Conservation (phyloP, 1,140 invertebrate species). For the Calliphora vicina region DNA sequence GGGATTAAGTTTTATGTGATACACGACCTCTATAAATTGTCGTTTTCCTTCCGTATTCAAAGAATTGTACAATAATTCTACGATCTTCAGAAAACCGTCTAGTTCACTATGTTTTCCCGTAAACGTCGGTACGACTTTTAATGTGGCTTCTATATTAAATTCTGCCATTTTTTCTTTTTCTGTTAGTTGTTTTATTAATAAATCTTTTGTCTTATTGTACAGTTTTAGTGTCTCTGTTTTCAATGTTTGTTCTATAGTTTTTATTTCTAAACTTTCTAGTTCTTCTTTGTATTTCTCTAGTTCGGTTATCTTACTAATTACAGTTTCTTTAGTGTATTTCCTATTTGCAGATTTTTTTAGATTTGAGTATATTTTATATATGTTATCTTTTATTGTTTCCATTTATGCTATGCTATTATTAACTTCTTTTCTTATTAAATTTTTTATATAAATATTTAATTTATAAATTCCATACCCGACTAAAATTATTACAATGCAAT, state of each 20-base stretch:
- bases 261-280: too few species aligned
- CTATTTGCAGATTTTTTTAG: too few species aligned
- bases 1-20: not conserved
- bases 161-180: not conserved
- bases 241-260: not conserved
- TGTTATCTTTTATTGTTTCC: too few species aligned
- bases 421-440: too few species aligned
- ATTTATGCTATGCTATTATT: too few species aligned
- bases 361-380: too few species aligned
- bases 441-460: too few species aligned
- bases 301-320: too few species aligned
- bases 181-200: not conserved
- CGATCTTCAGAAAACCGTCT: not conserved
- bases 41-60: not conserved
- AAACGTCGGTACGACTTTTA: not conserved
- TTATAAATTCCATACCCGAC: too few species aligned
- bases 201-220: not conserved
- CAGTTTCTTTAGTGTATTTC: too few species aligned
- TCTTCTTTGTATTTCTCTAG: too few species aligned
- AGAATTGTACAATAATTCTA: not conserved
- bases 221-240: not conserved
- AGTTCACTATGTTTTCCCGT: not conserved
- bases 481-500: too few species aligned
- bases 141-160: not conserved
- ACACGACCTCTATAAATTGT: not conserved